A percentile compares a stretch with the other conserved stretches of the same genome.
These are phyloP conservation scores for Hyposmocoma kahamanoa DNA, from an alignment of 1,140 invertebrate species.

Conservation along the genomic window DNA sequence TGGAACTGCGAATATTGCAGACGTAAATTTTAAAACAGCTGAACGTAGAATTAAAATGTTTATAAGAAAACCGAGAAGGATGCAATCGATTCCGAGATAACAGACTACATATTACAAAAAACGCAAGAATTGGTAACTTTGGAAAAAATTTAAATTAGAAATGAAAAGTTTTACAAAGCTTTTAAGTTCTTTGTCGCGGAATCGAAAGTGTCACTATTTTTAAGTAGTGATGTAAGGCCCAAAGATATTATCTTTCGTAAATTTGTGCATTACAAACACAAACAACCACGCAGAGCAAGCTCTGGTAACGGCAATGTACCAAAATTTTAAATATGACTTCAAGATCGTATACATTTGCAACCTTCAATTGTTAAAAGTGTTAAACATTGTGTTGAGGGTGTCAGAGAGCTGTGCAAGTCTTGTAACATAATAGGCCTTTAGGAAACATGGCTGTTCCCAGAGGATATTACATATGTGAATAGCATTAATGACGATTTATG, in stretches of 20 bases:
- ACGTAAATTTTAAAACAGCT: not conserved
- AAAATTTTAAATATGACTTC: slow-evolving; percentile 4
- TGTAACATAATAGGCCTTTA: slow-evolving; percentile 12
- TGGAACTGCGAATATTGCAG: not conserved
- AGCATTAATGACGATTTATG: slow-evolving; percentile 10
- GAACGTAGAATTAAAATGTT: not conserved
- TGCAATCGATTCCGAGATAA: not conserved
- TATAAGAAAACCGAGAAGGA: not conserved
- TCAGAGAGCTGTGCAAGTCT: slow-evolving; percentile 13
- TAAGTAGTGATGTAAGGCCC: not conserved
- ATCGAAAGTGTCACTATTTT: not conserved
- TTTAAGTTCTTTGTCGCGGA: not conserved
- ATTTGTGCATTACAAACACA: not conserved
- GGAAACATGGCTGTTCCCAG: slow-evolving; percentile 14
- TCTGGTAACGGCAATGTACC: not conserved
- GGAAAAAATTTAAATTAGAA: not conserved
- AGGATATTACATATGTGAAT: slow-evolving; percentile 11
- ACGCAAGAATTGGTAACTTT: not conserved
- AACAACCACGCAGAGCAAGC: not conserved
- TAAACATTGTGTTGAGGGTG: slow-evolving; percentile 12
- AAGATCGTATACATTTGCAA: slow-evolving; percentile 6
- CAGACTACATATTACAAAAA: not conserved
- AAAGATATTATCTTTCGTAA: slow-evolving; percentile 1
- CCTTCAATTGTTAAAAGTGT: slow-evolving; percentile 23
- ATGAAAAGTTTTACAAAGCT: not conserved